phyloP scores from a whole-genome alignment of 2,888 invertebrate species.

The Margaritifera margaritifera region DNA sequence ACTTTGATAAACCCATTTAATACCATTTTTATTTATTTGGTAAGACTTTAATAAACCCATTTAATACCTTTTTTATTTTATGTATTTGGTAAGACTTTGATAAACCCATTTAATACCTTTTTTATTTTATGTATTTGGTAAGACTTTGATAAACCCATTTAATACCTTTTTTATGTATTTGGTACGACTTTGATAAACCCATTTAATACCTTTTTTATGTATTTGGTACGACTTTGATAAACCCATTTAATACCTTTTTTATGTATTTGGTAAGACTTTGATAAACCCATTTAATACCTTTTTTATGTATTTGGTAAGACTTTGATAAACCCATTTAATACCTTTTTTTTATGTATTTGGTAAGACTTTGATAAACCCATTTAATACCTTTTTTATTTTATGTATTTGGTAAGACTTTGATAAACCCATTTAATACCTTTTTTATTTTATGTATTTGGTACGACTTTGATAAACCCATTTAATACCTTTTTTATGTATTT shows the following conservation, averaged over 20 bases:
- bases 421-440: too few species aligned
- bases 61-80: constrained; percentile 27
- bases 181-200: constrained; percentile 26
- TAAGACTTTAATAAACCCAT: constrained; percentile 18
- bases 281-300: too few species aligned
- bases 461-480: constrained; percentile 4
- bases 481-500: constrained; percentile 35
- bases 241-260: constrained; percentile 14
- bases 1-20: too few species aligned
- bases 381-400: constrained; percentile 27
- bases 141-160: constrained; percentile 5
- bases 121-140: constrained; percentile 48
- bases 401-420: constrained; percentile 38
- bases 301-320: constrained; percentile 46
- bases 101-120: too few species aligned
- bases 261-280: constrained; percentile 40
- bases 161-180: constrained; percentile 35
- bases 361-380: constrained; percentile 18
- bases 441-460: constrained; percentile 48
- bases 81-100: constrained; percentile 38
- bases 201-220: constrained; percentile 22
- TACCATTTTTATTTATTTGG: constrained; percentile 41
- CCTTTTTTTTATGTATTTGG: constrained; percentile 44
- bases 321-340: too few species aligned
- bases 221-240: constrained; percentile 36